phyloP scores from a whole-genome alignment of 2,797 vertebrate species.

The Brachymystax lenok region DNA sequence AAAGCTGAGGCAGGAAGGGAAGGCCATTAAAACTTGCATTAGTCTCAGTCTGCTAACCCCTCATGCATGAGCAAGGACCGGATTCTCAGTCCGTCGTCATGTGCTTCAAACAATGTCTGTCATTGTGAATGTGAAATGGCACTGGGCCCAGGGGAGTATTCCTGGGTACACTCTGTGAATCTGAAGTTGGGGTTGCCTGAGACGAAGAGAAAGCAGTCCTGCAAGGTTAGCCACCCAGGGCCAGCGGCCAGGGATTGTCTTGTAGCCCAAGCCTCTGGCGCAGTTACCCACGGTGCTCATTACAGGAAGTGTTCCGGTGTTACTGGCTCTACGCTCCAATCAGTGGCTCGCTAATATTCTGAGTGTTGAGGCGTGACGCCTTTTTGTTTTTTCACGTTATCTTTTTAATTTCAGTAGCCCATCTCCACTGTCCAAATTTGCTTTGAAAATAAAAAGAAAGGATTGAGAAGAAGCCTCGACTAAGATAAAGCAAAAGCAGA shows the following conservation, averaged over 20 bases:
- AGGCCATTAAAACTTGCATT: slow-evolving; percentile 5
- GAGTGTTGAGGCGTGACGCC: not conserved
- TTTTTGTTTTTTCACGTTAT: not conserved
- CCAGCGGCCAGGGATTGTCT: slow-evolving; percentile 1
- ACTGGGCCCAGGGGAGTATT: not conserved
- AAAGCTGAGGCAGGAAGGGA: not conserved
- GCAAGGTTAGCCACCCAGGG: not conserved
- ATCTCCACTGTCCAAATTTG: not conserved
- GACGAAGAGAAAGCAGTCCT: not conserved
- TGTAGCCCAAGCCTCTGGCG: not conserved
- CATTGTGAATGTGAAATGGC: slow-evolving; percentile 4
- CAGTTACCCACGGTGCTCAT: slow-evolving; percentile 1
- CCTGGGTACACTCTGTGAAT: not conserved
- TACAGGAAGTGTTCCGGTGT: not conserved
- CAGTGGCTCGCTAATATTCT: not conserved
- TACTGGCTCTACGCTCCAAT: not conserved
- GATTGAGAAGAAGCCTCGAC: not conserved
- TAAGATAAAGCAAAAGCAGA: not conserved
- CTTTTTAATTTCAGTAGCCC: not conserved
- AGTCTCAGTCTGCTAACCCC: slow-evolving; percentile 3
- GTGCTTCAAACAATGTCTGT: not conserved
- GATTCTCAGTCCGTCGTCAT: not conserved
- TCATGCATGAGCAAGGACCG: not conserved
- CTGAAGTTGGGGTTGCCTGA: not conserved
- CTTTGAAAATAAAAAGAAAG: not conserved